Evolutionary conservation across 92 coral and sea anemone species (phyloP), one percentile per base, ranked within the genome.

Genomic region (Muricea muricata): DNA sequence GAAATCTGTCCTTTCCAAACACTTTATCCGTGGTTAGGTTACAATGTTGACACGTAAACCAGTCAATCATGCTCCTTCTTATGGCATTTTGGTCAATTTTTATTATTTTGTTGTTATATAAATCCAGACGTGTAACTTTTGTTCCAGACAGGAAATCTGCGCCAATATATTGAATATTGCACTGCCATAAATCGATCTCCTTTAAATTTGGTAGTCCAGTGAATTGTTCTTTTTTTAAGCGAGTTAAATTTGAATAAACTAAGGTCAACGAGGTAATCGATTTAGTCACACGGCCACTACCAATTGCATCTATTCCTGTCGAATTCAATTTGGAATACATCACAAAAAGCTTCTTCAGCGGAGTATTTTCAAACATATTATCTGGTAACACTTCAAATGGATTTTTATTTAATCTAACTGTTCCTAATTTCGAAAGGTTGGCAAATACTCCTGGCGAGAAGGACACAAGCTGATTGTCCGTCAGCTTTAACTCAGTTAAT

Each of bases 1-100:
- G 18, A 18, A 75, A 75, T 13, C 79, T 73, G 3, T 73, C 79
- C 4, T 73, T 46, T 10, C 80, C 80, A 48, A 47, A 75, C 65
- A 75, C 65, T 47, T 47, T 48, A 2, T 75, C 41, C 10, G 25
- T 29, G 10, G 80, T 75, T 5, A 75, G 65, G 10, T 45, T 42
- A 75, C 80, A 75, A 47, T 75, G 28, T 29, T 42, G 14, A 23
- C 80, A 75, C 2, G 3, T 12, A 50, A 75, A 75, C 39, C 56
- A 31, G 0, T 21, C 41, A 11, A 75, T 35, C 15, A 4, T 2
- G 20, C 12, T 26, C 10, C 80, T 65, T 25, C 80, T 32, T 42
- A 75, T 12, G 33, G 80, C 80, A 46, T 23, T 45, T 1, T 39
- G 12, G 30, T 75, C 65, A 24, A 75, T 75, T 29, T 74, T 48